Evolutionary conservation across 1,140 invertebrate species (phyloP), one percentile per base, ranked within the genome.

Genomic region (Platorchestia sp.): DNA sequence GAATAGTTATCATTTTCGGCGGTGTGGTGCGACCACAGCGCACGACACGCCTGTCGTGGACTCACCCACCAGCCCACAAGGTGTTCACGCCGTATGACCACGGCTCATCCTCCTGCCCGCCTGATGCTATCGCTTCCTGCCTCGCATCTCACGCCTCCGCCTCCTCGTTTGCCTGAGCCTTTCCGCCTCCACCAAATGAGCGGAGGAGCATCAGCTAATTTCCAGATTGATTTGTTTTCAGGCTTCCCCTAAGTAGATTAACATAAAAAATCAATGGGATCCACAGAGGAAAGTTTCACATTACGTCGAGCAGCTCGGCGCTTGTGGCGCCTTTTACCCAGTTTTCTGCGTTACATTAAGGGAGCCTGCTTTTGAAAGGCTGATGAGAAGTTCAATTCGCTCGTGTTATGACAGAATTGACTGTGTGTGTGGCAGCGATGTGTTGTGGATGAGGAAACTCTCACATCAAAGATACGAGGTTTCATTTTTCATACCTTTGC

Each of bases 171-270:
- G 59, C 27, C 59, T 3, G 59, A 75, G 59, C 27, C 59, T 93
- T 93, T 93, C 91, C 43, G 43, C 36, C 91, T 3, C 91, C 45
- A 36, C 36, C 91, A 47, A 36, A 27, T 44, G 91, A 93, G 45
- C 41, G 45, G 91, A 45, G 44, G 3, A 90, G 91, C 91, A 40
- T 44, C 91, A 36, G 91, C 91, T 93, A 93, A 93, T 93, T 93
- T 93, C 91, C 91, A 45, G 91, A 93, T 93, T 93, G 91, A 93
- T 93, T 93, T 93, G 91, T 93, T 93, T 93, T 47, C 91, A 93
- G 91, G 43, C 47, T 93, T 40, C 45, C 91, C 91, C 91, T 93
- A 93, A 93, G 91, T 44, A 45, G 91, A 93, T 93, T 93, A 93
- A 47, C 91, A 93, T 93, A 93, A 93, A 93, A 93, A 93, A 47